Base-by-base conservation (phyloP, 2,797 vertebrate genomes). In the Crocodylus rhombifer region DNA sequence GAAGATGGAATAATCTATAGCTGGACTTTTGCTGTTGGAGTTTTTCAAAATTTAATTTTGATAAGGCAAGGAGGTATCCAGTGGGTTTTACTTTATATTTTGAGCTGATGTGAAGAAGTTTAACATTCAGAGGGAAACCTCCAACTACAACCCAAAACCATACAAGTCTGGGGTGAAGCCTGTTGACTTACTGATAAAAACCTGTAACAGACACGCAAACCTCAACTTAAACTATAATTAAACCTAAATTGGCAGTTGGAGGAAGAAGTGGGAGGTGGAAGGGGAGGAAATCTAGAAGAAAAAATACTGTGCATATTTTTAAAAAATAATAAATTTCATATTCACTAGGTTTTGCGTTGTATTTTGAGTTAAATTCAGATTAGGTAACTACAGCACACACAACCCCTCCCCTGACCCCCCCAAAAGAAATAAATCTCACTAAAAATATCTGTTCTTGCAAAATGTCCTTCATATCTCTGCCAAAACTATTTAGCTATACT, bases 51-150 rank as follows among this genome's bases (percentile, higher is more conserved):
- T 51, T 92, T 60, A 42, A 80, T 91, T 96, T 91, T 91, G 33
- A 80, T 61, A 90, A 92, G 23, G 83, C 0, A 3, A n/a, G 18
- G 67, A 88, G 42, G 77, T 60, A 78, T 87, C 94, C 64, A 23
- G 16, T 4, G 81, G 85, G 42, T 88, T 95, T 71, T 80, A 61
- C 57, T 4, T 82, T 58, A 7, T 84, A 78, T 69, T 76, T 89
- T 80, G 94, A 85, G 78, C 67, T 89, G 92, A 95, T 96, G 78
- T 95, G 95, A 97, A 51, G 42, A 51, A 96, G 95, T 94, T 94
- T 92, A 96, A 94, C 92, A 96, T 94, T 95, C 92, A 84, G 84
- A 93, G 84, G 42, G 78, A 95, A 93, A 87, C 82, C 86, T 95
- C 95, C 96, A 51, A 95, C 82, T 95, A 89, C 93, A 95, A 95